Conservation (phyloP, 2,888 invertebrate genomes). For the Mythimna impura region DNA sequence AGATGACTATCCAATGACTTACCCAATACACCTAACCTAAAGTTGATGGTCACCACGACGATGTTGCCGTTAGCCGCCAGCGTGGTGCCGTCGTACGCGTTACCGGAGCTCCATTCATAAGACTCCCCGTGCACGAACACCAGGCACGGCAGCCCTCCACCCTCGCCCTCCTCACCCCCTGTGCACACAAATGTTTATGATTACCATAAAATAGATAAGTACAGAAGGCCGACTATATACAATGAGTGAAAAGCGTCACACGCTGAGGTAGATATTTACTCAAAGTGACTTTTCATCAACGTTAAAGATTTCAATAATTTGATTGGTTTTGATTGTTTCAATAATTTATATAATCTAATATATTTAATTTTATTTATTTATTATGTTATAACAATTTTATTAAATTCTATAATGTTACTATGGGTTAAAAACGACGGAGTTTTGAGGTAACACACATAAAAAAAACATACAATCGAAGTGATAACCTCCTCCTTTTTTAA, state of each 20-base stretch:
- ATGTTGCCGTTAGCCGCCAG: constrained; percentile 97
- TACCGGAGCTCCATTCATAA: constrained; percentile 99
- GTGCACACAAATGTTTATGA: constrained; percentile 38
- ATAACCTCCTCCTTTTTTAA: no score
- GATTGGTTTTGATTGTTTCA: no score
- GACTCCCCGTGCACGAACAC: constrained; percentile 98
- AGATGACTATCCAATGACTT: constrained; percentile 74
- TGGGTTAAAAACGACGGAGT: no score
- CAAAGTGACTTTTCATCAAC: no score
- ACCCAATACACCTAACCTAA: constrained; percentile 97
- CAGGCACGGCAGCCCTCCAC: constrained; percentile 93
- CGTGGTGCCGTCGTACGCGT: constrained; percentile 98
- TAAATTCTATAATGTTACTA: no score
- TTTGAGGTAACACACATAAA: no score
- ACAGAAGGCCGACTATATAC: neutral
- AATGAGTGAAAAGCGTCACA: neutral
- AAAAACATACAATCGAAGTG: no score
- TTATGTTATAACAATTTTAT: no score
- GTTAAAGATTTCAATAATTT: no score
- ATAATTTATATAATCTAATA: no score
- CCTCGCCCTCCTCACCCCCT: constrained; percentile 85
- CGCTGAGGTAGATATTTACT: no score
- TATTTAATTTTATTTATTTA: no score
- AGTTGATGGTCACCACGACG: constrained; percentile 97
- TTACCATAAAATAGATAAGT: neutral